phyloP scores from a whole-genome alignment of 2,113 vertebrate species.

The Zootoca vivipara region DNA sequence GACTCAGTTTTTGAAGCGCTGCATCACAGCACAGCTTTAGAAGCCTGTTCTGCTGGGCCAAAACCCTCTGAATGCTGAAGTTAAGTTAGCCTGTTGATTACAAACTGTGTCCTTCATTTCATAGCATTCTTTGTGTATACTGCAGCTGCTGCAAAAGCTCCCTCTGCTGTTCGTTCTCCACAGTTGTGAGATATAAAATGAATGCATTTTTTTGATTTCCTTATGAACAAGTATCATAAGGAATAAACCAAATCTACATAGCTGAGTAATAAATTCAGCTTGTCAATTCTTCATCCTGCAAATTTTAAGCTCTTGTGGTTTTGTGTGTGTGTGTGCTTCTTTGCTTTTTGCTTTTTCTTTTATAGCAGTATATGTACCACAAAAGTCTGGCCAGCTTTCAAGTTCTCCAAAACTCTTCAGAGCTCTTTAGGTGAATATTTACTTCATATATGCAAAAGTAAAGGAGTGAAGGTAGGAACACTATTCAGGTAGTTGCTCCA shows the following conservation, averaged over 20 bases:
- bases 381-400: too few relatives aligned
- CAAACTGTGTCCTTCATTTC: rapidly evolving
- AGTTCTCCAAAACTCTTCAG: too few relatives aligned
- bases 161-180: conserved; percentile 70
- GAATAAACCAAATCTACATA: not conserved
- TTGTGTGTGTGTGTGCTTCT: too few relatives aligned
- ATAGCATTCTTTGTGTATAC: not conserved
- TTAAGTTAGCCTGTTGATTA: conserved; percentile 15
- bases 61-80: not conserved
- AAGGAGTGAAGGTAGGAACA: not conserved
- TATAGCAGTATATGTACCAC: too few relatives aligned
- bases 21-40: not conserved
- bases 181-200: not conserved
- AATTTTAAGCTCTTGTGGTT: not conserved
- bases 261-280: conserved; percentile 12
- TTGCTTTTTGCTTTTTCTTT: too few relatives aligned
- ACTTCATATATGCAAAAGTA: not conserved
- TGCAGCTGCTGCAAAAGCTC: conserved; percentile 64
- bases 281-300: not conserved
- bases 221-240: conserved; percentile 16
- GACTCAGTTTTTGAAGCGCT: not conserved
- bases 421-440: too few relatives aligned
- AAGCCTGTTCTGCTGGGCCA: not conserved
- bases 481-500: not conserved
- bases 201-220: conserved; percentile 26